Evolutionary conservation across 2,888 invertebrate species (phyloP), one percentile per base, ranked within the genome.

Genomic region (Sepioteuthis lessoniana): DNA sequence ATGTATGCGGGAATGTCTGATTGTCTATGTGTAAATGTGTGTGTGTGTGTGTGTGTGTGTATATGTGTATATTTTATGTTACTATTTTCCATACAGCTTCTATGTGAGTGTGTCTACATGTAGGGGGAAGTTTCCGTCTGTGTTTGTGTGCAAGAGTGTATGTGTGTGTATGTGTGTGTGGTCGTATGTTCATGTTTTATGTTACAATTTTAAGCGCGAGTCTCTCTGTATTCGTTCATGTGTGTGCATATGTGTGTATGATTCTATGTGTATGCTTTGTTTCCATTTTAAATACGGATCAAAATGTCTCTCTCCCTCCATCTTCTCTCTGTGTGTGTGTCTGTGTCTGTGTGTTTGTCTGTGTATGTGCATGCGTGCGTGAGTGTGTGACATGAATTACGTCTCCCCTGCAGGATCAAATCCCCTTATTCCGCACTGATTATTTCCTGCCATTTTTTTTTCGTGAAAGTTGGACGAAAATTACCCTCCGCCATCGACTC

Each of bases 401-500:
- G 31, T 76, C 76, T 76, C 31, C 76, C 76, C 76, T n/a, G 76
- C n/a, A 76, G 76, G 31, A 76, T 76, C n/a, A 76, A n/a, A 76
- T 31, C 76, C n/a, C 13, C 76, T 76, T n/a, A 76, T 76, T 76
- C n/a, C 31, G 76, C n/a, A 31, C 76, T 76, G 76, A 76, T 76
- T n/a, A 76, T 76, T 76, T 76, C n/a, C 76, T 76, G n/a, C 76
- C n/a, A 55, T 50, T 50, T 50, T 50, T 55, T 55, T 55, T 55
- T 55, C 55, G 55, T 55, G 55, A 21, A 55, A 5, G n/a, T n/a
- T 76, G 31, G n/a, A 76, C n/a, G 76, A 31, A 76, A 76, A 76
- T 76, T 76, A 76, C n/a, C 76, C n/a, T 76, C n/a, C 76, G n/a
- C 76, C 76, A n/a, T 76, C 76, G 76, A 76, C 76, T n/a, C 76